Conservation (phyloP, 2,888 invertebrate genomes). For the Andricus curvator region DNA sequence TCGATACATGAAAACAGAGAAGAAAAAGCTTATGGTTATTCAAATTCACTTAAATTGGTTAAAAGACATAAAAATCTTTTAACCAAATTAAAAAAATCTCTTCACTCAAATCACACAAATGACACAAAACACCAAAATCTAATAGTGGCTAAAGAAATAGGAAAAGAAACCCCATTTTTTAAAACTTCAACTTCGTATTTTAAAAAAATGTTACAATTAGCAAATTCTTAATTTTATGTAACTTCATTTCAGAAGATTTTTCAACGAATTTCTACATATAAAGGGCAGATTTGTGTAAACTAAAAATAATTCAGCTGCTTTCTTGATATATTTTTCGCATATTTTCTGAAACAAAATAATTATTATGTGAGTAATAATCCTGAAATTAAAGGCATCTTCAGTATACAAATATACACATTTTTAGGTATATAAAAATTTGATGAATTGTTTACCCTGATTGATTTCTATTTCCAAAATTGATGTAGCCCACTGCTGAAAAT, state of each 20-base stretch:
- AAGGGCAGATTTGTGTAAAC: no score
- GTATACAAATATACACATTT: neutral
- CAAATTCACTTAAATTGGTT: neutral
- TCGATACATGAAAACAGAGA: conserved; percentile 17
- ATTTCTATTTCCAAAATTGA: neutral
- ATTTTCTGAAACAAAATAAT: neutral
- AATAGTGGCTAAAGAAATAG: neutral
- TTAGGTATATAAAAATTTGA: neutral
- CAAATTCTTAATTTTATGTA: no score
- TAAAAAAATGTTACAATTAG: neutral
- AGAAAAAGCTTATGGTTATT: neutral
- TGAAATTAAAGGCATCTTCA: neutral
- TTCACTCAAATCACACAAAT: neutral
- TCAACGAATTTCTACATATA: no score
- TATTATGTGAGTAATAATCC: neutral
- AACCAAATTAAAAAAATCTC: neutral
- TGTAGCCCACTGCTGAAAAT: neutral
- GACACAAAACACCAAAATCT: neutral
- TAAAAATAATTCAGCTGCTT: no score
- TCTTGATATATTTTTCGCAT: neutral
- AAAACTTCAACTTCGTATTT: neutral
- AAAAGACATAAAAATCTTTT: neutral
- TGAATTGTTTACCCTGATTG: neutral
- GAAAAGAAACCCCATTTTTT: no score
- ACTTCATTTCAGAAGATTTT: no score